phyloP scores from a whole-genome alignment of 1,140 invertebrate species.

The Drosophila erecta region DNA sequence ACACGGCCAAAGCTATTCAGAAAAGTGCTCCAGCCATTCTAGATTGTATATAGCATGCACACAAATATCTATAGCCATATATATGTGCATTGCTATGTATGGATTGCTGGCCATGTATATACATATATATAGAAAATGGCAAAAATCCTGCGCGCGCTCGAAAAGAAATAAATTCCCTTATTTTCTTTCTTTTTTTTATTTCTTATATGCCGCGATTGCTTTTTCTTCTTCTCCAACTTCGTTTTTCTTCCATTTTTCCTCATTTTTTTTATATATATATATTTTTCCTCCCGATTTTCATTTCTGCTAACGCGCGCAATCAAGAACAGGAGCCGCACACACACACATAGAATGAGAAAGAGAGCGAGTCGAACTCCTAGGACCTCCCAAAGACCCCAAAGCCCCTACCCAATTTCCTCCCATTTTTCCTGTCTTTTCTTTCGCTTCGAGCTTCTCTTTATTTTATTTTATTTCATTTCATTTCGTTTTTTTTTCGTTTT shows the following conservation, averaged over 20 bases:
- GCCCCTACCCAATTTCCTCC: slow-evolving; percentile 19
- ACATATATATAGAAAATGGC: slow-evolving; percentile 63
- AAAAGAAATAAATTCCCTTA: slow-evolving; percentile 74
- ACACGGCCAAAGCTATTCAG: slow-evolving; percentile 40
- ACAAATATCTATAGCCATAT: slow-evolving; percentile 38
- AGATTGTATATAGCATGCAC: slow-evolving; percentile 34
- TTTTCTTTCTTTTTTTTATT: slow-evolving; percentile 45
- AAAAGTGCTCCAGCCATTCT: slow-evolving; percentile 31
- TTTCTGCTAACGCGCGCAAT: slow-evolving; percentile 79
- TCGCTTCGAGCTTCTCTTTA: slow-evolving; percentile 46
- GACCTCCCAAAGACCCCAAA: slow-evolving; percentile 17
- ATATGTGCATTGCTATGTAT: slow-evolving; percentile 20
- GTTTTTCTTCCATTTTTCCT: slow-evolving; percentile 41
- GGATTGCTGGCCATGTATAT: slow-evolving; percentile 35
- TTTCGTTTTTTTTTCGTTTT: slow-evolving; percentile 14
- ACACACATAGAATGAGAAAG: slow-evolving; percentile 19
- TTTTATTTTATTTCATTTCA: slow-evolving; percentile 39
- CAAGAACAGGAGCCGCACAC: slow-evolving; percentile 60
- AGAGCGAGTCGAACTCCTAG: slow-evolving; percentile 53
- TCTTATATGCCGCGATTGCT: slow-evolving; percentile 76
- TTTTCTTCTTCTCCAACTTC: slow-evolving; percentile 35
- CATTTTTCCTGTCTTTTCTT: slow-evolving; percentile 68
- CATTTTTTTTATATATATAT: slow-evolving; percentile 41
- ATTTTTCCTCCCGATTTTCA: slow-evolving; percentile 72
- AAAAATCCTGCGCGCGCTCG: slow-evolving; percentile 73